Evolutionary conservation across 2,888 invertebrate species (phyloP).

Genomic region (Drosophila greeni): DNA sequence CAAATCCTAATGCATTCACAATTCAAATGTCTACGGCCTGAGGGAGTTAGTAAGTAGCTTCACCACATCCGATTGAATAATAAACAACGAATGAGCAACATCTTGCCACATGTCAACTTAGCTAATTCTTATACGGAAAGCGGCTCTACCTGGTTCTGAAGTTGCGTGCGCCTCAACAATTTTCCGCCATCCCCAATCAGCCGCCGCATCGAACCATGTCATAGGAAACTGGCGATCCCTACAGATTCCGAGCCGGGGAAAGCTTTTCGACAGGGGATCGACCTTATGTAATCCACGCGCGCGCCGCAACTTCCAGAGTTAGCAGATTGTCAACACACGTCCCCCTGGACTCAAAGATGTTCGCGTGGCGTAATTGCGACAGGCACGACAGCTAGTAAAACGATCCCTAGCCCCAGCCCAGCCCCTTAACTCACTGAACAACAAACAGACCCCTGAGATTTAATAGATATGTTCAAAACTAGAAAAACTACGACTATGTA

Average conservation of each 20-base stretch:
- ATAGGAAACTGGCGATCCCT: slow-evolving; percentile 26
- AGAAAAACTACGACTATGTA: background rate
- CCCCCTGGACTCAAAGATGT: slow-evolving; percentile 23
- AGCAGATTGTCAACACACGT: slow-evolving; percentile 53
- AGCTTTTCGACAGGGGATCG: slow-evolving; percentile 31
- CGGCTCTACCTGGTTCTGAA: slow-evolving; percentile 14
- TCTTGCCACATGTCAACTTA: slow-evolving; percentile 6
- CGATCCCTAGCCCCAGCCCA: slow-evolving; percentile 10
- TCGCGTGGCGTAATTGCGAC: slow-evolving; percentile 49
- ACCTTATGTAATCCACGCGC: slow-evolving; percentile 36
- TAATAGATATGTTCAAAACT: background rate
- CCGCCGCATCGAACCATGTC: slow-evolving; percentile 65
- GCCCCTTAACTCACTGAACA: background rate
- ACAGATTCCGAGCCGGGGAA: slow-evolving; percentile 10
- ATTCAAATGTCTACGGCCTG: background rate
- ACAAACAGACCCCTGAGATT: slow-evolving; percentile 3
- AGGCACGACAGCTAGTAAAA: slow-evolving; percentile 50
- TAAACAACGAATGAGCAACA: slow-evolving; percentile 19
- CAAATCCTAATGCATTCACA: background rate
- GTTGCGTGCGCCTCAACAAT: slow-evolving; percentile 61
- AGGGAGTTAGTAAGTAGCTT: background rate
- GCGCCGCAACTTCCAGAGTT: slow-evolving; percentile 29
- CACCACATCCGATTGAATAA: slow-evolving; percentile 29
- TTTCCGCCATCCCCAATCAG: slow-evolving; percentile 40
- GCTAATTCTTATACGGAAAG: slow-evolving; percentile 13